phyloP scores from a whole-genome alignment of 2,113 vertebrate species.

The Lepisosteus oculatus region DNA sequence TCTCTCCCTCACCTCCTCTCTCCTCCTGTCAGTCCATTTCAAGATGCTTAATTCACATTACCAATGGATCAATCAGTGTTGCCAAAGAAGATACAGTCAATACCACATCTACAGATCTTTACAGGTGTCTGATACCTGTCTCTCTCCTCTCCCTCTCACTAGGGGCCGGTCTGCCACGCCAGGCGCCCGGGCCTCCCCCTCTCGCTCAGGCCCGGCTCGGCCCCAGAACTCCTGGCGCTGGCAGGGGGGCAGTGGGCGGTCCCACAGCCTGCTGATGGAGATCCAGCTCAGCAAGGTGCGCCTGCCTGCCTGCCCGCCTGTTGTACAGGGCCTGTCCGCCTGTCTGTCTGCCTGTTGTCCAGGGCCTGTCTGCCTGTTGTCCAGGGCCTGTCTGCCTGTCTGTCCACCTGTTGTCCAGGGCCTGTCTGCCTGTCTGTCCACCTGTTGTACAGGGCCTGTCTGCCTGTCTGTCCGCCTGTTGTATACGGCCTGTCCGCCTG shows the following conservation, averaged over 20 bases:
- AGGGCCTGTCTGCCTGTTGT: no score
- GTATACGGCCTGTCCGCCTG: background rate
- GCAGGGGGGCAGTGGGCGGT: constrained; percentile 76
- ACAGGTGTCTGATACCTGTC: background rate
- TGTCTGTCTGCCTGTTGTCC: background rate
- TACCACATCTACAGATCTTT: no score
- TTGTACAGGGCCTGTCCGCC: no score
- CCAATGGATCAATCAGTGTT: no score
- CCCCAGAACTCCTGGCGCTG: constrained; percentile 87
- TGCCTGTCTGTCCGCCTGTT: no score
- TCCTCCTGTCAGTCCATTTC: no score
- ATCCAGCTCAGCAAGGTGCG: constrained; percentile 86
- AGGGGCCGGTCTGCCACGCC: constrained; percentile 53
- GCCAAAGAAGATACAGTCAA: no score
- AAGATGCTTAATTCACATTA: no score
- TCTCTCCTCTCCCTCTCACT: background rate
- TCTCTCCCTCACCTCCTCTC: background rate
- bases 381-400: background rate
- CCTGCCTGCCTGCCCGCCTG: background rate
- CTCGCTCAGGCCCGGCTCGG: constrained; percentile 68
- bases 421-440: background rate
- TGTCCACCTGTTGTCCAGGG: background rate
- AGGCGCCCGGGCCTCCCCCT: constrained; percentile 73
- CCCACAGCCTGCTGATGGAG: constrained; percentile 85
- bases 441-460: no score